A percentile compares a stretch with the other conserved stretches of the same genome.
Conservation (phyloP, 2,797 vertebrate genomes). For the Threskiornis aethiopicus region DNA sequence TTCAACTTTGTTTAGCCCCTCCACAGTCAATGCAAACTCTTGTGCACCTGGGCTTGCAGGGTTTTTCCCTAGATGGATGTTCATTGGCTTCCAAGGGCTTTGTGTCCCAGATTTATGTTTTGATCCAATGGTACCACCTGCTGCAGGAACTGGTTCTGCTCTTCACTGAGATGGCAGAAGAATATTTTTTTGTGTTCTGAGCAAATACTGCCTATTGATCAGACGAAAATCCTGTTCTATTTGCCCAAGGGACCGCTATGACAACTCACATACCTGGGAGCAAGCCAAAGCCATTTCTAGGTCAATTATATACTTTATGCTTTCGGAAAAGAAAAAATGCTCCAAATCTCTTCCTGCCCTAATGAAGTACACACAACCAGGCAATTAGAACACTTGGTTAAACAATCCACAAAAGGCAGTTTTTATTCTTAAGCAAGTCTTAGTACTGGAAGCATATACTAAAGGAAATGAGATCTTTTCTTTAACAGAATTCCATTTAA, state of each 20-base stretch:
- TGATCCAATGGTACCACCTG: neutral
- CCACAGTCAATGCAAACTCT: neutral
- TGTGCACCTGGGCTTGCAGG: fast-evolving
- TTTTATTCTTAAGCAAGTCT: neutral
- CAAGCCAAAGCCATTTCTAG: neutral
- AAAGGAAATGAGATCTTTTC: neutral
- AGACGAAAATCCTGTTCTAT: neutral
- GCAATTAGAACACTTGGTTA: neutral
- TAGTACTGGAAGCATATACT: neutral
- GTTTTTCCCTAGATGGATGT: neutral
- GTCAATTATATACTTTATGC: neutral
- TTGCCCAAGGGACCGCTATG: neutral
- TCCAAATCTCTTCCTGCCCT: neutral
- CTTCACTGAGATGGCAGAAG: neutral
- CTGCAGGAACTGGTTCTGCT: neutral
- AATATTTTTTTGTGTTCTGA: neutral
- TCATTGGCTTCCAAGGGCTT: neutral
- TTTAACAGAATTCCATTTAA: neutral
- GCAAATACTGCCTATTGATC: neutral
- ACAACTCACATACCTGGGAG: neutral
- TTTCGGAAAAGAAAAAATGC: neutral
- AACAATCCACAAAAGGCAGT: neutral
- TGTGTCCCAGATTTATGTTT: neutral
- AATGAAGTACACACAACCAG: neutral
- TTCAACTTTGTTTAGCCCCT: neutral